Conservation (phyloP, 2,797 vertebrate genomes). For the Knipowitschia caucasica region DNA sequence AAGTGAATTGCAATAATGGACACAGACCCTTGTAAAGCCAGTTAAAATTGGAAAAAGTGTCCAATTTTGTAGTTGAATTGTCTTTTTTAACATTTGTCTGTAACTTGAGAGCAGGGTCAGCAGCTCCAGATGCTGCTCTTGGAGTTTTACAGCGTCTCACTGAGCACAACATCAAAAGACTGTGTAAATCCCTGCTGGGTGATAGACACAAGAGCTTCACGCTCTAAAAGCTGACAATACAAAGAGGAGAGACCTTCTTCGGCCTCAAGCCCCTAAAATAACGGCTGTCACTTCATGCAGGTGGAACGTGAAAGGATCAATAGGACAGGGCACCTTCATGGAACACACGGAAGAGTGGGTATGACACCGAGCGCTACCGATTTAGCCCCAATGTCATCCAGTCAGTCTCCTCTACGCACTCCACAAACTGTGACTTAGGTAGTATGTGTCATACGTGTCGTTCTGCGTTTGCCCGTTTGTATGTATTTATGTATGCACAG, state of each 20-base stretch:
- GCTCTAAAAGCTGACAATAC: slow-evolving; percentile 17
- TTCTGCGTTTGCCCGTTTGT: too few relatives aligned
- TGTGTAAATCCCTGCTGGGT: slow-evolving; percentile 20
- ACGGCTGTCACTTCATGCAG: neutral
- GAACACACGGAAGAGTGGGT: neutral
- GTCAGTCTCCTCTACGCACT: neutral
- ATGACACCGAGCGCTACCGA: neutral
- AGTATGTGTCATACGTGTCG: neutral
- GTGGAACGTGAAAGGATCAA: neutral
- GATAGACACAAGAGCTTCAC: slow-evolving; percentile 22
- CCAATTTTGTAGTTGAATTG: slow-evolving; percentile 27
- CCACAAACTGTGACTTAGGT: too few relatives aligned
- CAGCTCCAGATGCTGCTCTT: slow-evolving; percentile 16
- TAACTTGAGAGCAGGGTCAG: slow-evolving; percentile 18
- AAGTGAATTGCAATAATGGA: slow-evolving; percentile 37
- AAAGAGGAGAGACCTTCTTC: slow-evolving; percentile 12
- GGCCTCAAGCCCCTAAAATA: slow-evolving; percentile 2
- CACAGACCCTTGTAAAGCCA: slow-evolving; percentile 28
- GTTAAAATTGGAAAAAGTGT: slow-evolving; percentile 47
- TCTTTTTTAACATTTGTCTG: slow-evolving; percentile 36
- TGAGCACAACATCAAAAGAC: slow-evolving; percentile 33
- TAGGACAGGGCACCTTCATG: slow-evolving; percentile 4
- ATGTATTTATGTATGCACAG: too few relatives aligned
- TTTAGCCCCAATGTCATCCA: neutral
- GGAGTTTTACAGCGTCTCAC: slow-evolving; percentile 26